Evolutionary conservation across 1,140 invertebrate species (phyloP).

Genomic region (Cotesia glomerata): DNA sequence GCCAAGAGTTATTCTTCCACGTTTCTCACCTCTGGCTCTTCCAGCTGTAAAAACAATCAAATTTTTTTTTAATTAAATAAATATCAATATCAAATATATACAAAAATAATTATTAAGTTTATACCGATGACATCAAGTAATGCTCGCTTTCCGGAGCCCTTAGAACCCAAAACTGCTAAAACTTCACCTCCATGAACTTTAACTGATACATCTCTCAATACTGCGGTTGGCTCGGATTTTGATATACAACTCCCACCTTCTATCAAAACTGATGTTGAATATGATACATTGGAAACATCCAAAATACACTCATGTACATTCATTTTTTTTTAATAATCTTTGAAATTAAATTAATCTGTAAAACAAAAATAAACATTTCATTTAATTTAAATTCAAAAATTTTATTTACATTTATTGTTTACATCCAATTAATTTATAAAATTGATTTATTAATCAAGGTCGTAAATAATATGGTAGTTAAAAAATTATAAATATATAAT

Average conservation of each 20-base stretch:
- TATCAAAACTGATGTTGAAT: conserved; percentile 67
- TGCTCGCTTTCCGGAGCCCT: conserved; percentile 91
- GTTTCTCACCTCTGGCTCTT: conserved; percentile 72
- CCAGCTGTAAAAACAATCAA: conserved; percentile 64
- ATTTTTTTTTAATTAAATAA: neutral
- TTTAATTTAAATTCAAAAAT: neutral
- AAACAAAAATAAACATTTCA: neutral
- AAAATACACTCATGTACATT: conserved; percentile 82
- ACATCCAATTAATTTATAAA: too few relatives aligned
- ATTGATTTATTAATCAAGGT: too few relatives aligned
- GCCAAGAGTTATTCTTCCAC: conserved; percentile 86
- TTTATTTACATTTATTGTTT: neutral
- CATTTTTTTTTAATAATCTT: conserved; percentile 62
- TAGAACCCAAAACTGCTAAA: conserved; percentile 88
- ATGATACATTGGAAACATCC: conserved; percentile 86
- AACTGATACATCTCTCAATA: conserved; percentile 89
- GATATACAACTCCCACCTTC: conserved; percentile 50
- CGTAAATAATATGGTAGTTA: neutral
- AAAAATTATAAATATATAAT: neutral
- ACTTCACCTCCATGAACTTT: conserved; percentile 90
- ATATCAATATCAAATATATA: neutral
- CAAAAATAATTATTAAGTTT: neutral
- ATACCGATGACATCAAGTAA: conserved; percentile 83
- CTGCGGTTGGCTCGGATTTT: conserved; percentile 61
- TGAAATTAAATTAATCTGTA: neutral